Base-by-base conservation (phyloP, 2,888 invertebrate species). In the Limenitis arthemis region DNA sequence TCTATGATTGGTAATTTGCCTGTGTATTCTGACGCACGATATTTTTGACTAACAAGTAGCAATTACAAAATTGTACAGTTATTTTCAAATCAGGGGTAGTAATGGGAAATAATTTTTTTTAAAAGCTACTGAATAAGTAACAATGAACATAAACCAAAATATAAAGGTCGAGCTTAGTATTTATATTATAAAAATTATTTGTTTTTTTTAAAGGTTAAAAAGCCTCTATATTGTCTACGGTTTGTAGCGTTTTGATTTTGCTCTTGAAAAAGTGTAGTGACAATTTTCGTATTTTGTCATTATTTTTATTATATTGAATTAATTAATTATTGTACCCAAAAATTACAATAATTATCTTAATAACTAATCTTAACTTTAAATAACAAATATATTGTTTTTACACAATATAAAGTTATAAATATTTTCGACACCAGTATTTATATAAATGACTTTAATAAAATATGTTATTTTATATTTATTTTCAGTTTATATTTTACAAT, bases 241-340 rank as follows among this genome's bases (percentile, higher is more conserved):
- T 53, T 61, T 49, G 53, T 56, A 51, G 56, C 73, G 75, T 75
- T 74, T 72, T 38, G 65, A 60, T 73, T 52, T 47, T 64, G 44
- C 64, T 51, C 9, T n/a, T 8, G 5, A 30, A 29, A 8, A 12
- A 12, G 9, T 9, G 6, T 36, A 33, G 20, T 30, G n/a, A 32
- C 8, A 28, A 5, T 20, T 31, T 38, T 38, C 12, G n/a, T 32
- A n/a, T 40, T 41, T 30, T 4, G 8, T 28, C 9, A 8, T n/a
- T 44, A 34, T 33, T 34, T 34, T 9, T 9, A 1, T 44, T 3
- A 34, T 34, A 34, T n/a, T n/a, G 9, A 3, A 8, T 8, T 2
- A 34, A 34, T 0, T 39, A 8, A 7, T 1, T 28, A 8, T 8
- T 8, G 5, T 28, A 8, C 8, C 2, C 6, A 39, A 39, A 28